Evolutionary conservation across 2,797 vertebrate genomes (phyloP), one percentile per base, ranked within the genome.

Genomic region (Pseudochirops corinnae): DNA sequence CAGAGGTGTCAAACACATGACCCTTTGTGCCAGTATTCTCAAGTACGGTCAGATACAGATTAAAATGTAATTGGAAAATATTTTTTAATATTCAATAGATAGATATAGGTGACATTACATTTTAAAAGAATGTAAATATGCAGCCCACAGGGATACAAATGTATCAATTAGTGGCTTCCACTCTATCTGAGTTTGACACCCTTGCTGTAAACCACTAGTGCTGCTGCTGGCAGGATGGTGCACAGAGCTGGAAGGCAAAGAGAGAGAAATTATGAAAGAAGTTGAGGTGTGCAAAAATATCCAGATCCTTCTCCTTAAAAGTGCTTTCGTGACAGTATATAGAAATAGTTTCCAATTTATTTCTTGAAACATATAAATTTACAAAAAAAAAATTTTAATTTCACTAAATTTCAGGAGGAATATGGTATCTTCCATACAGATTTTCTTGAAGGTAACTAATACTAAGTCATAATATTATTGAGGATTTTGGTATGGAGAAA

Each of bases 311-410:
- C 90, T 95, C 93, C 93, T 28, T 96, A 94, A 93, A 96, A 95
- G 3, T 90, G 26, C 91, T 96, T 95, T 98, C 93, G 33, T 93
- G 91, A 92, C 93, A 57, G 58, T 91, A 96, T 95, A 94, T n/a
- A 26, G 39, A 93, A 97, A 82, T 94, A 52, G 92, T 92, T 96
- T 7, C 60, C 93, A 50, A 50, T 95, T 98, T 97, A 96, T 56
- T 92, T 97, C 39, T 97, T 18, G 46, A 97, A 92, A 95, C 52
- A 1, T 94, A 92, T 93, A 95, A 97, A 96, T 82, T 97, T 96
- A 96, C 92, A 95, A 95, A 95, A 96, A 55, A 96, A 55, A 60
- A 93, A 94, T 97, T 94, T 96, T 97, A 94, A 91, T 31, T 31
- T 91, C 26, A 56, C 90, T 95, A 24, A 92, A 21, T 31, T 55